Evolutionary conservation across 23 tunicate genomes (phyloP).

Genomic region (Phallusia fumigata): DNA sequence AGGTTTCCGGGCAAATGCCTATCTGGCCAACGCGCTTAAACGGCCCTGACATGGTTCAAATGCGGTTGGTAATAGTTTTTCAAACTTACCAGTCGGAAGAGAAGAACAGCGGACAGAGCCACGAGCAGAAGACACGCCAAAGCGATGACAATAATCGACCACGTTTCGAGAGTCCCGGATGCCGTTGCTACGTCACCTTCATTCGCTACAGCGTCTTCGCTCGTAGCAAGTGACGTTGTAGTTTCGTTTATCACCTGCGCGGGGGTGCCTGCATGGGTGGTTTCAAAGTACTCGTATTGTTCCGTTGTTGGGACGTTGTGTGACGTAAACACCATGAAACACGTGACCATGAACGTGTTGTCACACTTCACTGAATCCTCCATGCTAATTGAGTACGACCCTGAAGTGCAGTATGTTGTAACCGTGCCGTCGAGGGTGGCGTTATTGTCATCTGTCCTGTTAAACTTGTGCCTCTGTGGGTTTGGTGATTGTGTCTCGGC

Average conservation of each 20-base stretch:
- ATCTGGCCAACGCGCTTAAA: background rate
- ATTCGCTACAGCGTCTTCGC: background rate
- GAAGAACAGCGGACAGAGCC: background rate
- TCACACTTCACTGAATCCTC: background rate
- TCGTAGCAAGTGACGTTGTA: background rate
- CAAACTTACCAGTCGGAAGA: background rate
- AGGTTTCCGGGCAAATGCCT: too few relatives aligned
- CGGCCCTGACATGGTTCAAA: background rate
- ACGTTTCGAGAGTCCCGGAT: background rate
- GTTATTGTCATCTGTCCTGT: background rate
- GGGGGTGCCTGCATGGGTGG: background rate
- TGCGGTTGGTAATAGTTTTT: too few relatives aligned
- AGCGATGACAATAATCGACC: background rate
- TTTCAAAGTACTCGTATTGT: background rate
- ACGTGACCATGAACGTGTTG: background rate
- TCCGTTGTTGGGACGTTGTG: background rate
- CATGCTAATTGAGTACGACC: background rate
- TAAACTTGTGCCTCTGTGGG: background rate
- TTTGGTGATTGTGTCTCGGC: background rate
- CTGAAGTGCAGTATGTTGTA: background rate
- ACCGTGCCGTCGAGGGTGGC: background rate
- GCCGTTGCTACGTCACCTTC: constrained; percentile 2
- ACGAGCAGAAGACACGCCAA: background rate
- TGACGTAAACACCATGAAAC: background rate
- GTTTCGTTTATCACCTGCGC: background rate